Base-by-base conservation (phyloP, 2,797 vertebrate genomes). In the Notolabrus celidotus region DNA sequence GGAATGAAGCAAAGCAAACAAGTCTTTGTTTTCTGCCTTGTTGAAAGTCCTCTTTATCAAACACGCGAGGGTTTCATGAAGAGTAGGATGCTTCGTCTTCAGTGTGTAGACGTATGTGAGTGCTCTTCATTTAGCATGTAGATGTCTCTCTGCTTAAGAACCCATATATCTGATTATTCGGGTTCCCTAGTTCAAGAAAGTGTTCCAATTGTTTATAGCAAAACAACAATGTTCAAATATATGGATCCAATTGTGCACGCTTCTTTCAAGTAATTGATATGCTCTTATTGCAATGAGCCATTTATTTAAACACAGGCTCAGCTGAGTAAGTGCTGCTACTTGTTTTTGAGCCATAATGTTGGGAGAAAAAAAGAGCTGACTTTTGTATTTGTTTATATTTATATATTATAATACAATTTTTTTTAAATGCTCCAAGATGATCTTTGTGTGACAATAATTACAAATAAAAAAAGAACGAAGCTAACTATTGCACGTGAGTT, bases 41-140 rank as follows among this genome's bases (percentile, higher is more conserved):
- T 71, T 77, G 67, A 70, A 84, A 74, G 83, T 69, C 49, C 71
- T 78, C 76, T 62, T 52, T 58, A 39, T 76, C 25, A 69, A 84
- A 70, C 65, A 54, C 14, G 19, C 77, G 52, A 81, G 84, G 69
- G 60, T 56, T 57, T 71, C 43, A 67, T 77, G 84, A 71, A 85
- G 85, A 79, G 85, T 50, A 43, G 54, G 42, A 20, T 36, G 34
- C 68, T 66, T 67, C 46, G 7, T 77, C 34, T 49, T 67, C 47
- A 61, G 43, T 42, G 17, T 62, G 42, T 52, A n/a, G n/a, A 14
- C 61, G 38, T 45, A n/a, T 57, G 64, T 46, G 70, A 85, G 83
- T 59, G 82, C 82, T 88, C 87, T 90, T 92, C 85, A 89, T 90
- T 90, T 79, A 60, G 51, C 50, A 82, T 34, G 63, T 79, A 85